These are phyloP conservation scores for Thamnophis sirtalis DNA, from an alignment of 2,113 vertebrate species.

Conservation along the genomic window DNA sequence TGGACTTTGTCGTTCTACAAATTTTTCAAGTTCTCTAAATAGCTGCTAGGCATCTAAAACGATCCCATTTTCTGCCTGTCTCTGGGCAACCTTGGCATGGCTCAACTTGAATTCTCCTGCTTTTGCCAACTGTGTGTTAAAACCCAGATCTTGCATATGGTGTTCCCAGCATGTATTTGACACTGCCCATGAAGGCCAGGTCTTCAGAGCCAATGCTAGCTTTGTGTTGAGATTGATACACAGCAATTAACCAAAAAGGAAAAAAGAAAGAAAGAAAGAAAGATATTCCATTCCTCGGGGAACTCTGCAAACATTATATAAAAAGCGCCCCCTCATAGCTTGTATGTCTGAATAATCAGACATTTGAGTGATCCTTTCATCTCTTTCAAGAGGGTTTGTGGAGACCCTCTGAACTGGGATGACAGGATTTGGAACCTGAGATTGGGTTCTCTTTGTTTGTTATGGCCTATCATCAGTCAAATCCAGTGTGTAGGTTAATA, in stretches of 20 bases:
- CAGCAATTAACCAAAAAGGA: constrained; percentile 52
- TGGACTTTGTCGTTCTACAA: neutral
- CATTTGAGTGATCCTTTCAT: constrained; percentile 79
- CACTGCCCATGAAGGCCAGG: constrained; percentile 66
- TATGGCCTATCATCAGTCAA: constrained; percentile 76
- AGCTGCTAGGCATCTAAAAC: neutral
- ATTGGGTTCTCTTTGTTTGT: constrained; percentile 76
- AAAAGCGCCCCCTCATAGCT: constrained; percentile 59
- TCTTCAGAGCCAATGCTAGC: constrained; percentile 53
- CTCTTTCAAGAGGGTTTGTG: constrained; percentile 70
- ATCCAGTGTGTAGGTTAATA: constrained; percentile 84
- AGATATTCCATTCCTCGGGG: constrained; percentile 92
- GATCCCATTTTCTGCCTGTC: constrained; percentile 59
- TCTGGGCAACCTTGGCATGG: constrained; percentile 79
- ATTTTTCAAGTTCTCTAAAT: constrained; percentile 28
- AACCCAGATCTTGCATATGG: constrained; percentile 71
- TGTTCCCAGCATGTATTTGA: constrained; percentile 71
- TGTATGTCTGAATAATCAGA: constrained; percentile 73
- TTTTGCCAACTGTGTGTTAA: constrained; percentile 78
- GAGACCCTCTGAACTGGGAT: constrained; percentile 75
- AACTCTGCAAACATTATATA: constrained; percentile 50
- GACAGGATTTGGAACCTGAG: constrained; percentile 81
- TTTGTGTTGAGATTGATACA: constrained; percentile 52
- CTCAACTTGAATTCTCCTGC: constrained; percentile 52
- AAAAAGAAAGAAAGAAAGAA: constrained; percentile 13